Evolutionary conservation across 2,113 vertebrate species (phyloP), one percentile per base, ranked within the genome.

Genomic region (Passer montanus): DNA sequence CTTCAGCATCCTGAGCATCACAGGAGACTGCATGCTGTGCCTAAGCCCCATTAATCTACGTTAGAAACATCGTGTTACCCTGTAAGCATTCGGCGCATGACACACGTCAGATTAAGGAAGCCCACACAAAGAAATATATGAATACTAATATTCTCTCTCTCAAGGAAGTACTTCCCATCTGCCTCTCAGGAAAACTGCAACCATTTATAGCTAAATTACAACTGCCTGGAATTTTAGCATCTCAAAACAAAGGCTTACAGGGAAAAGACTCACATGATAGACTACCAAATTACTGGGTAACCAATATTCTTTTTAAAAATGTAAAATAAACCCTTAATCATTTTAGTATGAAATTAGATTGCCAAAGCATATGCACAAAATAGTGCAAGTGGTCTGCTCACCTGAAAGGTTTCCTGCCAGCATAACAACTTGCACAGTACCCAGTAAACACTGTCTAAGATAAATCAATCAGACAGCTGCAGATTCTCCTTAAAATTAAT

Each of bases 101-200:
- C 76, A 90, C 10, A 2, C 44, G 81, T 81, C 95, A 90, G 79
- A 95, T 90, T 81, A 84, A 89, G 73, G 86, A 87, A 94, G 91
- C 83, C 89, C 73, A 74, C 93, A 92, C 93, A 90, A 95, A 87
- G 86, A 93, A 96, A 93, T 72, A 89, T 0, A 92, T 89, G 88
- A 95, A 96, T 93, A 84, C 76, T 70, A 91, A 95, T 77, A 90
- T 44, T 39, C 70, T 62, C 46, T 87, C 83, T 69, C 90, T 82
- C 90, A 95, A 93, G 78, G 20, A 93, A 94, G 88, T 24, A 77
- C 44, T 84, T 84, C 72, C 88, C 76, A 88, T 73, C 89, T 93
- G 90, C 47, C 89, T 77, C 84, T 67, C 82, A 88, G 52, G 70
- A 67, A 90, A 90, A 95, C 9, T 15, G 60, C 68, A 77, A 46